A percentile compares a stretch with the other conserved stretches of the same genome.
phyloP scores from a whole-genome alignment of 2,888 invertebrate genomes.

The Nephrotoma guestfalica region DNA sequence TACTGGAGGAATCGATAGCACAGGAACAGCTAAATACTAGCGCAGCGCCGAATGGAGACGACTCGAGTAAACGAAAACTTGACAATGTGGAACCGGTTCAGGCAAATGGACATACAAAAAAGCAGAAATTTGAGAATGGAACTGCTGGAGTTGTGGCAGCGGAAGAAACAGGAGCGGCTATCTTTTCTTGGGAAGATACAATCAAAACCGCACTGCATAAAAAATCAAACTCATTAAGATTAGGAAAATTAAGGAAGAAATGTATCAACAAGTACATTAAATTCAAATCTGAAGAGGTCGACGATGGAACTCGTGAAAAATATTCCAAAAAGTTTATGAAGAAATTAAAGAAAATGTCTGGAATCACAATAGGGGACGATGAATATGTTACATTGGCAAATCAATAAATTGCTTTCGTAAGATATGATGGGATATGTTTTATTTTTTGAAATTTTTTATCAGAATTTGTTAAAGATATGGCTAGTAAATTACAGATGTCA shows the following conservation, averaged over 20 bases:
- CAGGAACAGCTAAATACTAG: slow-evolving; percentile 18
- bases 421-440: background rate
- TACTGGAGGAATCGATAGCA: slow-evolving; percentile 39
- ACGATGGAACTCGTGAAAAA: slow-evolving; percentile 41
- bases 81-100: slow-evolving; percentile 9
- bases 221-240: background rate
- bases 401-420: background rate
- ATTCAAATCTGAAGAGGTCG: slow-evolving; percentile 29
- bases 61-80: slow-evolving; percentile 1
- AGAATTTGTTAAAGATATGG: background rate
- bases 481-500: background rate
- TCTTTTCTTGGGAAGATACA: slow-evolving; percentile 12
- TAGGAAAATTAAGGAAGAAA: slow-evolving; percentile 64
- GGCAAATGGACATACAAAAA: slow-evolving; percentile 21
- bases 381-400: background rate
- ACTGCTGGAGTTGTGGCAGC: background rate
- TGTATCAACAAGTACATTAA: slow-evolving; percentile 46
- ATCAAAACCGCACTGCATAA: background rate
- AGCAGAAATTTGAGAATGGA: slow-evolving; percentile 31
- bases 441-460: background rate
- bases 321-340: slow-evolving; percentile 56
- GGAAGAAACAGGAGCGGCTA: slow-evolving; percentile 22
- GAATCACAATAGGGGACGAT: slow-evolving; percentile 45
- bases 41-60: background rate
- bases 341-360: slow-evolving; percentile 47